phyloP scores from a whole-genome alignment of 23 tunicate genomes.

The Styela clava region DNA sequence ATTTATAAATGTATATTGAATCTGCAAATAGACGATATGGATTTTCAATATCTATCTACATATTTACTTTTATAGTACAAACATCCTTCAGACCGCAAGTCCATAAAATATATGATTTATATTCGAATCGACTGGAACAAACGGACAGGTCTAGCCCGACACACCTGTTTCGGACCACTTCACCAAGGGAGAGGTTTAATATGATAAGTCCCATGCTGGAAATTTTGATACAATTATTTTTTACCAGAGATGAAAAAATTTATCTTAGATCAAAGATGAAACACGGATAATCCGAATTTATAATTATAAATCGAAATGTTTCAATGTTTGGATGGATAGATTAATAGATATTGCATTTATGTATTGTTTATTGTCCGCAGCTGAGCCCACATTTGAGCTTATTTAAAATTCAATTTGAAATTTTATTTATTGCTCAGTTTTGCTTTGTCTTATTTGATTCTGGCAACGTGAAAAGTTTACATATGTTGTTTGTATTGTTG shows the following conservation, averaged over 20 bases:
- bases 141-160: neutral
- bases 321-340: neutral
- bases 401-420: too few relatives aligned
- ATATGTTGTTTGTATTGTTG: too few relatives aligned
- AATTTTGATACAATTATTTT: neutral
- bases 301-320: too few relatives aligned
- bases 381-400: neutral
- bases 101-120: neutral
- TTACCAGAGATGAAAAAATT: too few relatives aligned
- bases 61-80: neutral
- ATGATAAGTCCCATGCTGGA: neutral
- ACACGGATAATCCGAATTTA: too few relatives aligned
- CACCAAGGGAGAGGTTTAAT: neutral
- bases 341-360: neutral
- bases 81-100: neutral
- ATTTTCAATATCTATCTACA: neutral
- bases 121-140: neutral
- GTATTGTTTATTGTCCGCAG: neutral
- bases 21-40: neutral
- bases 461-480: too few relatives aligned
- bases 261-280: too few relatives aligned
- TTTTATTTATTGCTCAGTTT: neutral
- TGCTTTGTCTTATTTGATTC: too few relatives aligned
- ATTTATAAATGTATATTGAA: neutral
- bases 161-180: neutral